Conservation (phyloP, 2,888 invertebrate genomes). For the Machimus rusticus region DNA sequence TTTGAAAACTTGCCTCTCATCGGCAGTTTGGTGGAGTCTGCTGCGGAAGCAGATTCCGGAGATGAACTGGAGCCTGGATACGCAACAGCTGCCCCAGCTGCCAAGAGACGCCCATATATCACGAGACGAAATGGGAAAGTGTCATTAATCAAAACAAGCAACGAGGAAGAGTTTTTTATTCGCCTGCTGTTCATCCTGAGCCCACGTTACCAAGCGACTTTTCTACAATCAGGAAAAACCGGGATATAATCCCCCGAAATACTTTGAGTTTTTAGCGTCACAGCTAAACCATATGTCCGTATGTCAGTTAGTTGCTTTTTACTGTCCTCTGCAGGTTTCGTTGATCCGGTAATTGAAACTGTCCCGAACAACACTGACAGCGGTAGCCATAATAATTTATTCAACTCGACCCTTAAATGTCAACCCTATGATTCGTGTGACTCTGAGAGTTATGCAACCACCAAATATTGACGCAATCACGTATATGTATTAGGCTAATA, state of each 20-base stretch:
- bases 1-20: background rate
- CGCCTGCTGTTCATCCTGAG: background rate
- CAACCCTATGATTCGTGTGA: background rate
- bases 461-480: background rate
- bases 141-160: background rate
- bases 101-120: background rate
- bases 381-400: background rate
- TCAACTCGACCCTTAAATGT: background rate
- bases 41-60: background rate
- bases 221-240: background rate
- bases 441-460: background rate
- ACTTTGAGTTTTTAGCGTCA: background rate
- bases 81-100: background rate
- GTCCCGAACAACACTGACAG: background rate
- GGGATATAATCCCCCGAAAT: background rate
- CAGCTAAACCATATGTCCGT: background rate
- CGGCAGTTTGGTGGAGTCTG: background rate
- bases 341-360: background rate
- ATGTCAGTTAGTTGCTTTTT: background rate
- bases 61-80: background rate
- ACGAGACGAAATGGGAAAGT: background rate
- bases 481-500: too few relatives aligned
- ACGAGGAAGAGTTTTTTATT: background rate
- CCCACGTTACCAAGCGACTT: background rate
- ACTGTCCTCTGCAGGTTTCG: background rate